Conservation (phyloP, 53 echinoderm and acorn worm genomes). For the Antedon mediterranea region DNA sequence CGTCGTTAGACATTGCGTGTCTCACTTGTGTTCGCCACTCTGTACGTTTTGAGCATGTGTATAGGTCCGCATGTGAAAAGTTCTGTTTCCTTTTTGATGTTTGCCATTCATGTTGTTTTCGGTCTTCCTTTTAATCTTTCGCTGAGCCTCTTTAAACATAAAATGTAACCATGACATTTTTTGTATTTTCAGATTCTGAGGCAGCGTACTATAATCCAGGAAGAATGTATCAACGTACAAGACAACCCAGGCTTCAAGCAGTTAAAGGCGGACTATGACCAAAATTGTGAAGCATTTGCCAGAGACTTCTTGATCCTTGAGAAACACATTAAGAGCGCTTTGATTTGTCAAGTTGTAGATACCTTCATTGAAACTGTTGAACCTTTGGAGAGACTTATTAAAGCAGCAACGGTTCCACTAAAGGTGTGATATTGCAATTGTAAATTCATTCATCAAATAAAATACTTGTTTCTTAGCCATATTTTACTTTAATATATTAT, state of each 20-base stretch:
- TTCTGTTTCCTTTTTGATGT: too few species aligned
- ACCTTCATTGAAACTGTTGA: constrained; percentile 73
- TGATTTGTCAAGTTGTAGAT: constrained; percentile 62
- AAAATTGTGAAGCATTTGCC: constrained; percentile 57
- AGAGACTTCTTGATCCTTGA: constrained; percentile 54
- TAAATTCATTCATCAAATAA: too few species aligned
- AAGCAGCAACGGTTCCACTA: constrained; percentile 52
- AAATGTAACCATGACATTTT: not conserved
- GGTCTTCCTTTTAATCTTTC: too few species aligned
- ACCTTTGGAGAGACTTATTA: constrained; percentile 71
- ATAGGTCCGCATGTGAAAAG: too few species aligned
- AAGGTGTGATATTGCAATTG: constrained; percentile 42
- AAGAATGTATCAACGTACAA: constrained; percentile 20
- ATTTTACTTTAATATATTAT: too few species aligned
- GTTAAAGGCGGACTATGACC: constrained; percentile 37
- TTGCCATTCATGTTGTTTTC: too few species aligned
- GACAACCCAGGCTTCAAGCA: constrained; percentile 57
- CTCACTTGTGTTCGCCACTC: too few species aligned
- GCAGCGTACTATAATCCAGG: constrained; percentile 22
- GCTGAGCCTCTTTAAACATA: too few species aligned
- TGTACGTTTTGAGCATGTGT: too few species aligned
- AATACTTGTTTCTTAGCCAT: too few species aligned
- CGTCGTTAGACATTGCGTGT: too few species aligned
- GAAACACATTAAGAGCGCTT: constrained; percentile 44
- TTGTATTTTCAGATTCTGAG: constrained; percentile 48